Evolutionary conservation across 2,113 vertebrate genomes (phyloP).

Genomic region (Petromus typicus): DNA sequence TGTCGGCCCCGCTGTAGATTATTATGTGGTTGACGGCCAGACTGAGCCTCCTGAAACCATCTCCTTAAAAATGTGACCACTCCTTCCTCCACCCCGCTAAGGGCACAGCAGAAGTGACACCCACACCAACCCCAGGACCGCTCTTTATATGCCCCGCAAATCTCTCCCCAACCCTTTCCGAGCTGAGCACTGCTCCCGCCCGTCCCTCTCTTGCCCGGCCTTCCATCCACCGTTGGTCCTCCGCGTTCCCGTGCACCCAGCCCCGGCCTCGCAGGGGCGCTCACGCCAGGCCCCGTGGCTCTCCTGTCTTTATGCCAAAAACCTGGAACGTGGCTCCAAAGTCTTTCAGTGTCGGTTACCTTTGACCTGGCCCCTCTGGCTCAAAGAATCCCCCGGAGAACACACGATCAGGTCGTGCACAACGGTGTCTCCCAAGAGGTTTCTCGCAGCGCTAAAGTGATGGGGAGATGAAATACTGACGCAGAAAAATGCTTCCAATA

Average conservation of each 20-base stretch:
- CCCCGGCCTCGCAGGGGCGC: background rate
- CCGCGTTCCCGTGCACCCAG: background rate
- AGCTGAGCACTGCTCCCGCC: background rate
- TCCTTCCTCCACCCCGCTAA: no score
- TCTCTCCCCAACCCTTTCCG: background rate
- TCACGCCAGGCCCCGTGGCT: background rate
- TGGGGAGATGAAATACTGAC: background rate
- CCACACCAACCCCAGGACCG: no score
- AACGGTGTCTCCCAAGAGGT: background rate
- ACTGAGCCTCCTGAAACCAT: background rate
- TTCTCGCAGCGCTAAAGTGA: background rate
- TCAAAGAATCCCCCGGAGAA: background rate
- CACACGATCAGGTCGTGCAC: background rate
- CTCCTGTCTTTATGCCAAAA: background rate
- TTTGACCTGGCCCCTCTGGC: background rate
- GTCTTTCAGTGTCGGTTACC: background rate
- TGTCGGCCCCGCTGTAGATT: no score
- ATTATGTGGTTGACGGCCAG: no score
- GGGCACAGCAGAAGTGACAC: background rate
- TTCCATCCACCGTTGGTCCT: no score
- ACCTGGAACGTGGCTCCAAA: background rate
- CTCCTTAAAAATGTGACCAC: background rate
- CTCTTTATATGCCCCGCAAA: background rate
- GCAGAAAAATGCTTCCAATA: no score
- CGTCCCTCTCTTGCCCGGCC: background rate